phyloP scores from a whole-genome alignment of 2,797 vertebrate genomes.

The Enteromius afrohamiltoni region DNA sequence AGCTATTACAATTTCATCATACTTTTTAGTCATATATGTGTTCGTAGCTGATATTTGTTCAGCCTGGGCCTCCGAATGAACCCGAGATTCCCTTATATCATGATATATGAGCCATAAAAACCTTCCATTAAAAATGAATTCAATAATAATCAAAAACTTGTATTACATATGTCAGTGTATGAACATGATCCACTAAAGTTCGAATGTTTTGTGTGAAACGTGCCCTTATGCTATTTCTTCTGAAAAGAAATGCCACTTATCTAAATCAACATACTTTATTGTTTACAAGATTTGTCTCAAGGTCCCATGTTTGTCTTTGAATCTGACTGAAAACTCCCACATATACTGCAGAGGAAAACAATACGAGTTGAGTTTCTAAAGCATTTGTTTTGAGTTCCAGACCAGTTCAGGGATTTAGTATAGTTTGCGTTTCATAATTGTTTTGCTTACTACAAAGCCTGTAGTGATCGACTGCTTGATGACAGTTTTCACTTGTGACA shows the following conservation, averaged over 20 bases:
- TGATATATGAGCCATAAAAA: neutral
- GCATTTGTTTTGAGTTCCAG: neutral
- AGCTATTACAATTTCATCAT: neutral
- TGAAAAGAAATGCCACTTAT: neutral
- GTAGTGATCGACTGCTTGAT: neutral
- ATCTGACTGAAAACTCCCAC: neutral
- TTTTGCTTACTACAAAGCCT: neutral
- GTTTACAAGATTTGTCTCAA: neutral
- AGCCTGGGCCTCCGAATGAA: neutral
- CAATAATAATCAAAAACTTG: neutral
- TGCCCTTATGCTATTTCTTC: too few species aligned
- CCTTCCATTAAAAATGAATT: neutral
- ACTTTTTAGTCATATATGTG: neutral
- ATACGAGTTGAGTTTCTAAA: neutral
- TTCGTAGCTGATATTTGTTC: neutral
- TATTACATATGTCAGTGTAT: neutral
- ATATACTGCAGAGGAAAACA: neutral
- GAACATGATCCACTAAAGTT: neutral
- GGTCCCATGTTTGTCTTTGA: neutral
- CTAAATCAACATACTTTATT: neutral
- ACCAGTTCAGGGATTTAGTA: neutral
- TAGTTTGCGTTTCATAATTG: neutral
- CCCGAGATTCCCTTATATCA: neutral
- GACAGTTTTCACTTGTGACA: neutral
- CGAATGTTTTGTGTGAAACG: neutral